Conservation (phyloP, 2,888 invertebrate species). For the Synanthedon myopaeformis region DNA sequence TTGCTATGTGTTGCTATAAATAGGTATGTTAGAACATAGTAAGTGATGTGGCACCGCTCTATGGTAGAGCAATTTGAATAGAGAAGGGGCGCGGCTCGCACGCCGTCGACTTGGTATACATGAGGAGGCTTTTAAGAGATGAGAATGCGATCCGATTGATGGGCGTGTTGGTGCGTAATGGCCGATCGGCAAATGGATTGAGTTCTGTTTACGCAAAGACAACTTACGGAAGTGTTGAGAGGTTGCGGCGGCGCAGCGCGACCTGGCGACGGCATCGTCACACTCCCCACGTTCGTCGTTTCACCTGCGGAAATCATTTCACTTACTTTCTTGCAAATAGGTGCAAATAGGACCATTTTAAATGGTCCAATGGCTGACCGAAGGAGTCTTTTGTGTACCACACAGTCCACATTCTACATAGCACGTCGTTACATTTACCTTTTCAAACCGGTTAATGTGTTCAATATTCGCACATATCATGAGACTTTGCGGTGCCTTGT, state of each 20-base stretch:
- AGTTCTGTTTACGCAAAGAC: constrained; percentile 9
- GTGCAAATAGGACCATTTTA: too few species aligned
- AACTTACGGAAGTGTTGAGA: constrained; percentile 35
- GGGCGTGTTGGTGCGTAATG: constrained; percentile 15
- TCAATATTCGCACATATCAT: too few species aligned
- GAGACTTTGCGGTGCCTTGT: too few species aligned
- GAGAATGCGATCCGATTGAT: constrained; percentile 16
- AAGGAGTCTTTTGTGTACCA: too few species aligned
- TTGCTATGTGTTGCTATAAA: too few species aligned
- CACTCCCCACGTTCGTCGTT: constrained; percentile 33
- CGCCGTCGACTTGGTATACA: constrained; percentile 1
- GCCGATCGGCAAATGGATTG: constrained; percentile 16
- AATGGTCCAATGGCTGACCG: too few species aligned
- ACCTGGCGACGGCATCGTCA: constrained; percentile 34
- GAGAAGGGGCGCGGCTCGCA: neutral
- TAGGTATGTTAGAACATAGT: too few species aligned
- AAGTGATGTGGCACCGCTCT: constrained; percentile 2
- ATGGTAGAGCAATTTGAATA: constrained; percentile 3
- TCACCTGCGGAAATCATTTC: constrained; percentile 26
- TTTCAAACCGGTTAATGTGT: too few species aligned
- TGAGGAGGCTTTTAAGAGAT: constrained; percentile 19
- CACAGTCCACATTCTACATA: too few species aligned
- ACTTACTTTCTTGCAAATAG: too few species aligned
- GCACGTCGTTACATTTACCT: too few species aligned
- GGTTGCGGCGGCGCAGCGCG: constrained; percentile 37